A percentile compares a stretch with the other conserved stretches of the same genome.
Evolutionary conservation across 1,140 invertebrate genomes (phyloP).

Genomic region (Cardiocondyla obscurior): DNA sequence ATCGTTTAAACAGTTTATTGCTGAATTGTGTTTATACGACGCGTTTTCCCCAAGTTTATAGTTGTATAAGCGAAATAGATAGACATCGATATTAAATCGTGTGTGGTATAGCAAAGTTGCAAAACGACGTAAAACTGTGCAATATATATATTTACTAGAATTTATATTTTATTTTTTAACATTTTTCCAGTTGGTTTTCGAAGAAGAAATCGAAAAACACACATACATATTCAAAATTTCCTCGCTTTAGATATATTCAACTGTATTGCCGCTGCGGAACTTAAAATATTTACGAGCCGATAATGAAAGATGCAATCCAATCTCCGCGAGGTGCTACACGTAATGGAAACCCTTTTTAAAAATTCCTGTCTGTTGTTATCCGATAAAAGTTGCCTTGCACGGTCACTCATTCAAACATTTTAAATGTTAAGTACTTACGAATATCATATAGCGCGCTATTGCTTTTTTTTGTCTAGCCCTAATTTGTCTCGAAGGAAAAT

Average conservation of each 20-base stretch:
- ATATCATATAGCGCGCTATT: conserved; percentile 2
- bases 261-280: conserved; percentile 12
- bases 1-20: conserved; percentile 10
- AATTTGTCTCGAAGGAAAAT: conserved; percentile 15
- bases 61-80: background rate
- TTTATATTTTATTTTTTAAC: too few relatives aligned
- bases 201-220: background rate
- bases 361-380: conserved; percentile 46
- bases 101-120: background rate
- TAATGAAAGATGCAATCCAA: conserved; percentile 75
- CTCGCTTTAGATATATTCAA: conserved; percentile 18
- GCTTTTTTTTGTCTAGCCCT: background rate
- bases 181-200: too few relatives aligned
- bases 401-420: conserved; percentile 49
- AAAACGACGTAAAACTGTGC: background rate
- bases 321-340: conserved; percentile 58
- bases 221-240: background rate
- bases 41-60: background rate
- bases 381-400: conserved; percentile 31
- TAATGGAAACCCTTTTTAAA: conserved; percentile 63
- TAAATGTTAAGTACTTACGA: conserved; percentile 49
- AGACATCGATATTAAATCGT: background rate
- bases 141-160: background rate
- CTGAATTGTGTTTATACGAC: background rate
- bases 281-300: conserved; percentile 73